Evolutionary conservation across 2,888 invertebrate genomes (phyloP).

Genomic region (Caenorhabditis auriculariae): DNA sequence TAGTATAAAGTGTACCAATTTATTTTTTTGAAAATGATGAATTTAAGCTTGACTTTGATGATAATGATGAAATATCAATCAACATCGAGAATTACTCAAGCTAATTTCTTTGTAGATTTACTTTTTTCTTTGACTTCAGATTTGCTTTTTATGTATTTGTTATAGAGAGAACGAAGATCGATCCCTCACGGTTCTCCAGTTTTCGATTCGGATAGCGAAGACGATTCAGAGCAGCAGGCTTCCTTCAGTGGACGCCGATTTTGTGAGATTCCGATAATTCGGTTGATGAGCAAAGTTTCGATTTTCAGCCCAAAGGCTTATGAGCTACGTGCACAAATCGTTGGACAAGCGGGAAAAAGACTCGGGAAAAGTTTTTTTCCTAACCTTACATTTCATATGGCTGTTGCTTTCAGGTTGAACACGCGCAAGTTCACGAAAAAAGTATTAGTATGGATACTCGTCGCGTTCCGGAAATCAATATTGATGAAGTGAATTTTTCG

Average conservation of each 20-base stretch:
- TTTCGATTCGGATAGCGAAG: slow-evolving; percentile 39
- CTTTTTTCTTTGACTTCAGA: background rate
- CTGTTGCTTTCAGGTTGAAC: slow-evolving; percentile 13
- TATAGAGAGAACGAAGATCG: slow-evolving; percentile 22
- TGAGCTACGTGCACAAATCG: slow-evolving; percentile 39
- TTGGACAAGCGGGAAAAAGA: slow-evolving; percentile 18
- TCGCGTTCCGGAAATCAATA: slow-evolving; percentile 23
- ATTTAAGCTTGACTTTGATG: too few species aligned
- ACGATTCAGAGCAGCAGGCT: slow-evolving; percentile 28
- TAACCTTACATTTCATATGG: background rate
- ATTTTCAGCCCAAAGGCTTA: slow-evolving; percentile 32
- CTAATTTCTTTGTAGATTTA: too few species aligned
- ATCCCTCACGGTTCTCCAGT: slow-evolving; percentile 21
- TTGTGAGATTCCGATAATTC: slow-evolving; percentile 18
- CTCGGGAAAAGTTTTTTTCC: slow-evolving; percentile 1
- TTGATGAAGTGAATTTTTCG: slow-evolving; percentile 25
- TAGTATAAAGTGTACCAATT: too few species aligned
- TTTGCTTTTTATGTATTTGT: background rate
- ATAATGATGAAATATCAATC: too few species aligned
- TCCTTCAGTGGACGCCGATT: slow-evolving; percentile 28
- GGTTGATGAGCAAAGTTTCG: background rate
- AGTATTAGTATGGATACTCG: slow-evolving; percentile 9
- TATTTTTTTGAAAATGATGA: too few species aligned
- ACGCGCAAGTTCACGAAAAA: slow-evolving; percentile 27
- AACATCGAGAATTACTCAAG: too few species aligned